These are phyloP conservation scores for Ditylenchus weischeri DNA, from an alignment of 2,888 invertebrate species.

Conservation along the genomic window DNA sequence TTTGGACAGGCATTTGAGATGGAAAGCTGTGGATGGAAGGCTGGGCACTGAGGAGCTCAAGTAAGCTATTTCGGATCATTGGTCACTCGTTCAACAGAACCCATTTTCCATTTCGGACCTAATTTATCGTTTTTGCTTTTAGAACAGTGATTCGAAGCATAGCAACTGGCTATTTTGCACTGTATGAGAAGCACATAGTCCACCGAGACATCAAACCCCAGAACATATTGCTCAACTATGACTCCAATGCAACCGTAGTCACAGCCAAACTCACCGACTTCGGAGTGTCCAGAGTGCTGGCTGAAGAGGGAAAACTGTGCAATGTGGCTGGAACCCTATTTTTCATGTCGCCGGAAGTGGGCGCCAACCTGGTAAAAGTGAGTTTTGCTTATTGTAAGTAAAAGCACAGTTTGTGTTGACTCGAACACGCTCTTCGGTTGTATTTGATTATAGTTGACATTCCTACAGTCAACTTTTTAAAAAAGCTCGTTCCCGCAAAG, in stretches of 20 bases:
- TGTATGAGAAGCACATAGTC: slow-evolving; percentile 52
- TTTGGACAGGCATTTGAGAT: slow-evolving; percentile 47
- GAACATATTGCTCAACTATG: slow-evolving; percentile 51
- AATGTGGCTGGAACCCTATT: slow-evolving; percentile 56
- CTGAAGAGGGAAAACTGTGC: slow-evolving; percentile 40
- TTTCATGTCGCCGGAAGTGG: slow-evolving; percentile 57
- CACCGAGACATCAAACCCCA: slow-evolving; percentile 58
- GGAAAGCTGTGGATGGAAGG: slow-evolving; percentile 38
- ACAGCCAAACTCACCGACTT: slow-evolving; percentile 56
- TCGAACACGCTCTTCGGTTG: no score
- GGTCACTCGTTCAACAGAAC: slow-evolving; percentile 1
- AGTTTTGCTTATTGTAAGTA: no score
- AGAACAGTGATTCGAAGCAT: slow-evolving; percentile 51
- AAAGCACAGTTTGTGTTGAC: no score
- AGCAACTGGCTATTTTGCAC: slow-evolving; percentile 53
- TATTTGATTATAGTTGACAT: no score
- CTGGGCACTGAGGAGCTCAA: slow-evolving; percentile 44
- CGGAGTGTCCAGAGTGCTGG: slow-evolving; percentile 53
- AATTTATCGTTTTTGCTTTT: not conserved
- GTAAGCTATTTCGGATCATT: slow-evolving; percentile 31
- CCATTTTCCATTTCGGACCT: not conserved
- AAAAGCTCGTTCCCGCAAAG: no score
- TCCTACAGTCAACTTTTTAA: no score
- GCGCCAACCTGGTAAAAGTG: slow-evolving; percentile 46
- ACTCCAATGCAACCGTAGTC: slow-evolving; percentile 32